Evolutionary conservation across 2,888 invertebrate genomes (phyloP).

Genomic region (Nomada hirtipes): DNA sequence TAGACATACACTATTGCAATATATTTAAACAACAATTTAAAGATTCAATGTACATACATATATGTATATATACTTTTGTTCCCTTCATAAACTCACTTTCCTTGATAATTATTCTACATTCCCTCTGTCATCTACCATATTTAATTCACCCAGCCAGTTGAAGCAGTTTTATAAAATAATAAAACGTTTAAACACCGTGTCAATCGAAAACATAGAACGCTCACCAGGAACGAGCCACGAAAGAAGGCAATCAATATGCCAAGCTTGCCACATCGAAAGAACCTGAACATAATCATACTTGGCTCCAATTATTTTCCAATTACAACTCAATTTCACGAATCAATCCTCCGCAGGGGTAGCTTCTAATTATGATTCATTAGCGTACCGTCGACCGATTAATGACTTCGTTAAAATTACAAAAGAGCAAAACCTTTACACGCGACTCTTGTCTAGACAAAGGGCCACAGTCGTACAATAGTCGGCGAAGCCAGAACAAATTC

Average conservation of each 20-base stretch:
- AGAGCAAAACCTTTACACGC: background rate
- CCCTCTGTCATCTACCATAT: too few species aligned
- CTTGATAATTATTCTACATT: too few species aligned
- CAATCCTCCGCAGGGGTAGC: background rate
- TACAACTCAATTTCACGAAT: constrained; percentile 2
- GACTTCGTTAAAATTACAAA: constrained; percentile 24
- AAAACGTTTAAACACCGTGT: too few species aligned
- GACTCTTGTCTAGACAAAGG: background rate
- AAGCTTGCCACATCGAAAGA: background rate
- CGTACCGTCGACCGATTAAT: background rate
- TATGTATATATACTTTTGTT: too few species aligned
- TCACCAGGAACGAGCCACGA: background rate
- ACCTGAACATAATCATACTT: background rate
- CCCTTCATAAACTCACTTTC: too few species aligned
- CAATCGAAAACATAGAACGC: background rate
- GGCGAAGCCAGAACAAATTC: constrained; percentile 12
- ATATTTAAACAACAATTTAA: too few species aligned
- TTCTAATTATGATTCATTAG: constrained; percentile 3
- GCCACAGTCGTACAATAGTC: background rate
- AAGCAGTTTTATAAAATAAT: too few species aligned
- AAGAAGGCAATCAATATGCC: constrained; percentile 7
- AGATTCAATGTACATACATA: too few species aligned
- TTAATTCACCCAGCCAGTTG: too few species aligned
- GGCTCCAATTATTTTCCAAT: constrained; percentile 1
- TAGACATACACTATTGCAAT: too few species aligned